Conservation (phyloP, 2,797 vertebrate genomes). For the Phrynocephalus vlangalii region DNA sequence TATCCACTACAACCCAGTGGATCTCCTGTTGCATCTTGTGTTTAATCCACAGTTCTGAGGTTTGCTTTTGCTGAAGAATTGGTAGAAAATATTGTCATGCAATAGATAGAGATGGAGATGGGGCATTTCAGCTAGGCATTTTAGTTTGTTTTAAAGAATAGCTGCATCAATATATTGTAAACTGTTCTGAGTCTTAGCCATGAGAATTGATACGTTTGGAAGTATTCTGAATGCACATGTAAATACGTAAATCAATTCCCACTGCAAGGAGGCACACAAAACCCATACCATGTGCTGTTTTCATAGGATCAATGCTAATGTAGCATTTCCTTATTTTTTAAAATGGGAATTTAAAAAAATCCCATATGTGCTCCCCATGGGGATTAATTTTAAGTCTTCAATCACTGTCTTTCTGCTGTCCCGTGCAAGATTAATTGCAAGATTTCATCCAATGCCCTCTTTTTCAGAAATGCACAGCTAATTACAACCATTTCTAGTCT, state of each 20-base stretch:
- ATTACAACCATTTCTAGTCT: slow-evolving; percentile 4
- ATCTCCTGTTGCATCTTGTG: neutral
- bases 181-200: neutral
- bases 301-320: neutral
- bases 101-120: neutral
- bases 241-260: neutral
- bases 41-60: neutral
- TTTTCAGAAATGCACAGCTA: neutral
- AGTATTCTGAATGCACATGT: neutral
- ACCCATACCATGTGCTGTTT: neutral
- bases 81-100: neutral
- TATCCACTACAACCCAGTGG: too few species aligned
- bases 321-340: neutral
- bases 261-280: slow-evolving; percentile 2
- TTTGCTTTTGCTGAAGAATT: neutral
- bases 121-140: neutral
- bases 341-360: neutral
- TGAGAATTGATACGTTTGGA: neutral
- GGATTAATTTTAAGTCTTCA: slow-evolving; percentile 15
- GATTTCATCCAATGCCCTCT: neutral
- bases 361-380: neutral
- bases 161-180: neutral
- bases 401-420: slow-evolving; percentile 10
- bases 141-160: slow-evolving; percentile 10
- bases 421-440: slow-evolving; percentile 4